These are phyloP conservation scores for Champsocephalus gunnari DNA, from an alignment of 2,797 vertebrate genomes.

Conservation along the genomic window DNA sequence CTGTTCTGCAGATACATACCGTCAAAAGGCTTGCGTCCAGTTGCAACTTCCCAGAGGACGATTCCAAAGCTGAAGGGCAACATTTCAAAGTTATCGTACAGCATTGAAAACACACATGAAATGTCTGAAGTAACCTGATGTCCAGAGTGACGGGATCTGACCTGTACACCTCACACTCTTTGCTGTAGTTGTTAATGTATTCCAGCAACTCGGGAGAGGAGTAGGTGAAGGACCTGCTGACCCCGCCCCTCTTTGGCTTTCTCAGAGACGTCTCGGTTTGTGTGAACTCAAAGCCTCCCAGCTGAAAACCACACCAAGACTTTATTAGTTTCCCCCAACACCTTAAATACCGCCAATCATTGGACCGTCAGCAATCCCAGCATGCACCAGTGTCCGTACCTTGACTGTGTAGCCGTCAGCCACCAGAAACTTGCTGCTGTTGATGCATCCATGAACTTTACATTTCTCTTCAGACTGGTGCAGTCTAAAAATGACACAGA, in stretches of 20 bases:
- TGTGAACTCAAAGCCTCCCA: slow-evolving; percentile 90
- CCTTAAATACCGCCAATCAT: not conserved
- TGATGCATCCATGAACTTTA: slow-evolving; percentile 88
- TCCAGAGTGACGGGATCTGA: slow-evolving; percentile 49
- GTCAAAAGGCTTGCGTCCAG: slow-evolving; percentile 85
- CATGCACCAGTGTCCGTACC: slow-evolving; percentile 72
- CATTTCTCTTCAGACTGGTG: slow-evolving; percentile 86
- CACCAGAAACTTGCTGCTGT: slow-evolving; percentile 90
- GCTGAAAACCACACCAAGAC: slow-evolving; percentile 69
- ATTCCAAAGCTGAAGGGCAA: slow-evolving; percentile 88
- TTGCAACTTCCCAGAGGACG: slow-evolving; percentile 91
- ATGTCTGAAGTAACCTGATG: not conserved
- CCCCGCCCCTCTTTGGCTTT: slow-evolving; percentile 40
- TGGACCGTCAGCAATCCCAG: not conserved
- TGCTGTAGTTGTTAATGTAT: slow-evolving; percentile 79
- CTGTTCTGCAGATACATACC: slow-evolving; percentile 69
- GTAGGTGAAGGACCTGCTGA: slow-evolving; percentile 76
- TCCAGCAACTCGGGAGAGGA: slow-evolving; percentile 83
- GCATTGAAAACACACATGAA: not conserved
- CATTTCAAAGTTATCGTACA: not conserved
- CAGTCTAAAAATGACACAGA: slow-evolving; percentile 75
- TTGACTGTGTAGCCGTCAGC: slow-evolving; percentile 87
- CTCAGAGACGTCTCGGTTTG: slow-evolving; percentile 90
- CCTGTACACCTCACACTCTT: slow-evolving; percentile 92
- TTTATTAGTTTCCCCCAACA: not conserved